Base-by-base conservation (phyloP, 2,113 vertebrate genomes). In the Chunga burmeisteri region DNA sequence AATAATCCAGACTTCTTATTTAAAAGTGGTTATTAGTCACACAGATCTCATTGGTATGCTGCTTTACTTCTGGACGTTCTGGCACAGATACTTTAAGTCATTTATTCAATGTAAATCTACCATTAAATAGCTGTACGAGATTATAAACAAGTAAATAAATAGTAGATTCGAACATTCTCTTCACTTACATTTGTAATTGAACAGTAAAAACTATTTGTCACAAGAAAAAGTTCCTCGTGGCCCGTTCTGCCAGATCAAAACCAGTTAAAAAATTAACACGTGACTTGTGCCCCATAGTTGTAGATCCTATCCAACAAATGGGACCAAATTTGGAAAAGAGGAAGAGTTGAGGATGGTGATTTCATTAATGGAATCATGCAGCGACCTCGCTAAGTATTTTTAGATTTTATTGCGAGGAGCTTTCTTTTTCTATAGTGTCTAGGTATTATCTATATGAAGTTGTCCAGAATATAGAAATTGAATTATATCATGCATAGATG, bases 401-500 rank as follows among this genome's bases (percentile, higher is more conserved):
- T 17, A 29, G 26, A 32, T n/a, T 77, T 72, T 55, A 42, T 36
- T 83, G 7, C 17, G 40, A 72, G 38, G 40, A 47, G 5, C 75
- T 93, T 75, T 77, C 17, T 46, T 67, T 20, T 17, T n/a, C 1
- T 26, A 7, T 30, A 7, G 36, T 16, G 6, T 8, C 30, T 22
- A 1, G 27, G 3, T 38, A 7, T 38, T 47, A 19, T 16, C 38
- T 46, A 0, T 7, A 3, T 20, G 27, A 52, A 42, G 26, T 15
- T 63, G 7, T 46, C 15, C 65, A 3, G 17, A 12, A 1, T 16
- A 7, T 19, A 49, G 66, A 68, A 85, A 23, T 38, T 9, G 42
- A 75, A 65, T 17, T n/a, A 2, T 15, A 9, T 66, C 27, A 2
- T 25, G 40, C 19, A 6, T 20, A 40, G 56, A 13, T 90, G 38